Evolutionary conservation across 2,888 invertebrate species (phyloP), one percentile per base, ranked within the genome.

Genomic region (Drosophila prostipennis): DNA sequence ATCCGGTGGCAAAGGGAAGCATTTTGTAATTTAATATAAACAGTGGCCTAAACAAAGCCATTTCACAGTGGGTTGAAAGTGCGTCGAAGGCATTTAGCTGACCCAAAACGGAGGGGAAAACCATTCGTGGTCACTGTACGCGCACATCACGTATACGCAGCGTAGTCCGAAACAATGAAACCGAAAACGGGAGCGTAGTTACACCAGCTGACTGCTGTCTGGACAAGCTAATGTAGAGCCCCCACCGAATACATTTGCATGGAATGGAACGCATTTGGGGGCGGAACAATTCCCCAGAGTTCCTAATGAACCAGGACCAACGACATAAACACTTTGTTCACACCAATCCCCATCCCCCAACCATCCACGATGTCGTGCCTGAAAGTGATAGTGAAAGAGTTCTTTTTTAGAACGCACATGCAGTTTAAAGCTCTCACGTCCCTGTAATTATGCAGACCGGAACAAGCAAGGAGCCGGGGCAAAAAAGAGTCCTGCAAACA

Each of bases 371-470:
- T 71, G 45, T 48, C 56, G 58, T 59, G 71, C 76, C 61, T 70
- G 69, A 57, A 75, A 80, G 76, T 76, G 84, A 87, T 76, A 84
- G 87, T 87, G 72, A 79, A 80, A 80, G 64, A 60, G 64, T 53
- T 42, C 42, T 42, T 61, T 64, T 49, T 26, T 43, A 26, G 29
- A 49, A 23, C 49, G 19, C 40, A n/a, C 32, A 49, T 5, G 29
- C 52, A 52, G 64, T 52, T 64, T 64, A 64, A 52, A 61, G 55
- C 48, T 48, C 64, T 54, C 71, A 67, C 72, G 54, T 61, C 36
- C 56, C 34, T 53, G 57, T 73, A 64, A 74, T 72, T 72, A 65
- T 59, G 59, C 59, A 65, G 73, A 63, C 64, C 57, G 55, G 55
- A 48, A 56, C 46, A 60, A 40, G 39, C 40, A 40, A 37, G 51